These are phyloP conservation scores for Diadumene lineata DNA, from an alignment of 92 coral and sea anemone species.

Conservation along the genomic window DNA sequence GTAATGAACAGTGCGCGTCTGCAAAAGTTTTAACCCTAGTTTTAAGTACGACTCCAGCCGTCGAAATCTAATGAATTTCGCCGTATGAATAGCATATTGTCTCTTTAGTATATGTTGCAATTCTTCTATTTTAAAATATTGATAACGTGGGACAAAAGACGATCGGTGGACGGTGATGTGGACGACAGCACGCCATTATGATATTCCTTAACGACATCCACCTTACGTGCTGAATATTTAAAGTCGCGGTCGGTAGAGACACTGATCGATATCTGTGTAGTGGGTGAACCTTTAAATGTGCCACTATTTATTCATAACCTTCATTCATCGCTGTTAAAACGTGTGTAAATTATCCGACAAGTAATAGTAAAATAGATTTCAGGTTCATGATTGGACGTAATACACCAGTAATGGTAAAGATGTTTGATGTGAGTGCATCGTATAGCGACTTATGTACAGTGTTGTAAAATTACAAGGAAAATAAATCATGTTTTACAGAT, in stretches of 20 bases:
- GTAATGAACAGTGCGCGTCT: too few species aligned
- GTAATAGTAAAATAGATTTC: background rate
- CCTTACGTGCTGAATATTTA: constrained; percentile 30
- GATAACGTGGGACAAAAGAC: constrained; percentile 68
- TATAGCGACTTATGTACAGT: too few species aligned
- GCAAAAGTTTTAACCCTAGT: too few species aligned
- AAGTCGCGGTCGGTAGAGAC: constrained; percentile 36
- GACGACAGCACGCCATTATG: constrained; percentile 58
- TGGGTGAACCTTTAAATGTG: constrained; percentile 10
- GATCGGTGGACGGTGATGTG: constrained; percentile 56
- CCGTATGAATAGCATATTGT: background rate
- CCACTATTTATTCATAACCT: constrained; percentile 11
- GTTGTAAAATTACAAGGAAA: too few species aligned
- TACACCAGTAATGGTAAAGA: background rate
- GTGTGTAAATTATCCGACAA: constrained; percentile 22
- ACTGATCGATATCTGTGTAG: constrained; percentile 37
- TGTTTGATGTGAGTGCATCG: background rate
- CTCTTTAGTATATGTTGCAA: background rate
- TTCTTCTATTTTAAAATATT: constrained; percentile 51
- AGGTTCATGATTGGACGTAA: background rate
- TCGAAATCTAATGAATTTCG: background rate
- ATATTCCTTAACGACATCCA: constrained; percentile 36
- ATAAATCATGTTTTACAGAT: constrained; percentile 5
- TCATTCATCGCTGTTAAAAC: constrained; percentile 17
- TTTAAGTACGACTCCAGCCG: background rate